phyloP scores from a whole-genome alignment of 2,113 vertebrate species.

The Ammodytes marinus region DNA sequence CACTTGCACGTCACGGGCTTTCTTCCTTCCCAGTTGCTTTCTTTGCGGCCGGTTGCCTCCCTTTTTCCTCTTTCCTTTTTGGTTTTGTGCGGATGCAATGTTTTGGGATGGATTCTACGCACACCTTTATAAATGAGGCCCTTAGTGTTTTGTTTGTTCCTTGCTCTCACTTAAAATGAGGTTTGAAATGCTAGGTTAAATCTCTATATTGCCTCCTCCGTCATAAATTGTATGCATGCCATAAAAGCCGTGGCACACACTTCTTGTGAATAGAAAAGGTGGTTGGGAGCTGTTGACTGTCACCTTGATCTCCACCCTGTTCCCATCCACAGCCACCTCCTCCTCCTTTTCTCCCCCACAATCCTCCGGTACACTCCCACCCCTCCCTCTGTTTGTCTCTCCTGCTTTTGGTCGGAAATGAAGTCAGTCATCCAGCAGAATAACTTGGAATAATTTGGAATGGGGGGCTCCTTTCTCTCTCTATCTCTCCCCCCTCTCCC shows the following conservation, averaged over 20 bases:
- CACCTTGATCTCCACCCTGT: conserved; percentile 62
- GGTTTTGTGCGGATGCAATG: too few species aligned
- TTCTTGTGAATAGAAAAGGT: conserved; percentile 35
- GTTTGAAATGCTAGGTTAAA: background rate
- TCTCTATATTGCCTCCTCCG: background rate
- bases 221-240: background rate
- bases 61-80: too few species aligned
- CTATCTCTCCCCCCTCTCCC: conserved; percentile 25
- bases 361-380: conserved; percentile 50
- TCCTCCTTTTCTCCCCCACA: conserved; percentile 8
- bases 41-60: too few species aligned
- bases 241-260: background rate
- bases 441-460: conserved; percentile 85
- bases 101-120: too few species aligned
- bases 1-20: too few species aligned
- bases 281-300: conserved; percentile 48
- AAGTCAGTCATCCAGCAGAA: conserved; percentile 87
- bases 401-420: conserved; percentile 82
- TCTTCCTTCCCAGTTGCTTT: too few species aligned
- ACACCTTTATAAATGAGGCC: too few species aligned
- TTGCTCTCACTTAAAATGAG: background rate
- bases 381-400: conserved; percentile 70
- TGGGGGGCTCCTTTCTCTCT: conserved; percentile 74
- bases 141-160: background rate
- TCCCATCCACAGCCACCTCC: conserved; percentile 46